Base-by-base conservation (phyloP, 2,888 invertebrate species). In the Entomobrya multifasciata region DNA sequence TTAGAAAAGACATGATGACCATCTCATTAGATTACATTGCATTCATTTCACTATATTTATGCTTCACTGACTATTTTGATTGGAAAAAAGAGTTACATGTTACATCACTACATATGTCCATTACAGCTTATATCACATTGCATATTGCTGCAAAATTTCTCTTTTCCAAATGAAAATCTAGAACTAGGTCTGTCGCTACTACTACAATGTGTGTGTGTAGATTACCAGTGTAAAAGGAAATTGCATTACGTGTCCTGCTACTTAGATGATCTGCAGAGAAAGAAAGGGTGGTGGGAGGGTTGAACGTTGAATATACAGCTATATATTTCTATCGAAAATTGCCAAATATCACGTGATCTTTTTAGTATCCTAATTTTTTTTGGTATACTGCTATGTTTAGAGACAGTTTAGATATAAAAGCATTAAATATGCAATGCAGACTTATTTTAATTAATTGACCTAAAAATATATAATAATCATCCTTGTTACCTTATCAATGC, bases 1-100 rank as follows among this genome's bases (percentile, higher is more conserved):
- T n/a, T n/a, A n/a, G n/a, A n/a, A n/a, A n/a, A n/a, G n/a, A n/a
- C n/a, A n/a, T n/a, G n/a, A n/a, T n/a, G n/a, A n/a, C n/a, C n/a
- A n/a, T n/a, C n/a, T n/a, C n/a, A n/a, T n/a, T n/a, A n/a, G n/a
- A n/a, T n/a, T n/a, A n/a, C n/a, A 30, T 65, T 20, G 10, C 41
- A 65, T 65, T 36, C 30, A 8, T 41, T 36, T 13, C 17, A 20
- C 25, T 57, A 15, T 36, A 8, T 30, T 4, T 17, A 65, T 41
- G 65, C n/a, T 36, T 65, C 36, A 41, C 5, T 36, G 36, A 30
- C n/a, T 36, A 65, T 65, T 65, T 65, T 65, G 30, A 65, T 65
- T 65, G 41, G 65, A 65, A 65, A 65, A 15, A n/a, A n/a, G n/a
- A n/a, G n/a, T n/a, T n/a, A n/a, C n/a, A n/a, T n/a, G n/a, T n/a